These are phyloP conservation scores for Gymnocypris eckloni DNA, from an alignment of 2,797 vertebrate species.

Conservation along the genomic window DNA sequence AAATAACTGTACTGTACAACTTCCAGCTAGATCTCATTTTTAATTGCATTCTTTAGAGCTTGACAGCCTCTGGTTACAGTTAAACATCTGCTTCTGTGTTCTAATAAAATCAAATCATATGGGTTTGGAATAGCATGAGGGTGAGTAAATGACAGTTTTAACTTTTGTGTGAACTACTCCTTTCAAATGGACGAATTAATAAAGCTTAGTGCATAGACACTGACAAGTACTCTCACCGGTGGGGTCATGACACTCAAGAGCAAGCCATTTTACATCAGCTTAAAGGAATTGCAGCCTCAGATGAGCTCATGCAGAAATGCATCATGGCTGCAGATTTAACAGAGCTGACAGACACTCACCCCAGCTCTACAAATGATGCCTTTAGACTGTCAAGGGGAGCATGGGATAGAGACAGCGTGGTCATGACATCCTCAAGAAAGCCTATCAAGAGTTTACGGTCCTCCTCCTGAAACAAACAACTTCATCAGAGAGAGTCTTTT, in stretches of 20 bases:
- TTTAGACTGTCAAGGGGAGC: slow-evolving; percentile 97
- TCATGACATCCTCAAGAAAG: slow-evolving; percentile 99
- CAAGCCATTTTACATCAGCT: slow-evolving; percentile 14
- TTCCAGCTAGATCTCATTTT: not conserved
- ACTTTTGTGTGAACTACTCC: not conserved
- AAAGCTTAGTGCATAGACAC: not conserved
- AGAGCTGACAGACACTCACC: slow-evolving; percentile 79
- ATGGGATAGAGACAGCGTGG: slow-evolving; percentile 93
- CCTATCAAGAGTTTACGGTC: slow-evolving; percentile 96
- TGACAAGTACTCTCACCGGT: not conserved
- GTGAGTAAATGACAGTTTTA: not conserved
- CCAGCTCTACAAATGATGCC: slow-evolving; percentile 97
- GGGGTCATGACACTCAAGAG: not conserved
- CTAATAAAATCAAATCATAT: not conserved
- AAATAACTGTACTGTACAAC: not conserved
- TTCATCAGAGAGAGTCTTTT: not conserved
- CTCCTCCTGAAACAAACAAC: slow-evolving; percentile 84
- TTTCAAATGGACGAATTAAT: not conserved
- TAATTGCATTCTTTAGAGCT: too few relatives aligned
- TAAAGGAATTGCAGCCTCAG: slow-evolving; percentile 8
- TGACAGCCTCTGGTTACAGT: not conserved
- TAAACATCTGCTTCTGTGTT: not conserved
- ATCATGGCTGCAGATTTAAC: slow-evolving; percentile 26
- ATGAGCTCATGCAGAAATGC: slow-evolving; percentile 34
- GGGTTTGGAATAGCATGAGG: not conserved